phyloP scores from a whole-genome alignment of 1,140 invertebrate species.

The Teleogryllus occipitalis region DNA sequence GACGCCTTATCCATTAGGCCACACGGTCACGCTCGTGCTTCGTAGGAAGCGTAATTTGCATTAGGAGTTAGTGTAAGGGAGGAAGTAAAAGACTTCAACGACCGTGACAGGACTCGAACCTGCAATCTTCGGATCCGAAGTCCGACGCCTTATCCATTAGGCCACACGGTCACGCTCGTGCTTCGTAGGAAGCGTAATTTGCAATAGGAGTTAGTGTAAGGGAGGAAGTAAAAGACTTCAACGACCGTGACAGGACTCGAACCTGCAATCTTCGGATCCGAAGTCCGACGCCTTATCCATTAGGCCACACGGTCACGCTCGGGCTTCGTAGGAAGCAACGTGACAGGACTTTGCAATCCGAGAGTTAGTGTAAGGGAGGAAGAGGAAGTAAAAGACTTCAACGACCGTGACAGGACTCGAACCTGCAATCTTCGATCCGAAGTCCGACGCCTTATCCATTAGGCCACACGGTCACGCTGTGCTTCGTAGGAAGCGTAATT shows the following conservation, averaged over 20 bases:
- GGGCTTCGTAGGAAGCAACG: no score
- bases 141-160: slow-evolving; percentile 22
- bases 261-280: slow-evolving; percentile 19
- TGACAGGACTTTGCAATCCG: no score
- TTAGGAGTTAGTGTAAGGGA: no score
- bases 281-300: slow-evolving; percentile 20
- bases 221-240: no score
- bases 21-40: no score
- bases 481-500: no score
- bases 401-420: slow-evolving; percentile 7
- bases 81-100: no score
- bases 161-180: slow-evolving; percentile 19
- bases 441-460: slow-evolving; percentile 19
- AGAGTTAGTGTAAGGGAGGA: no score
- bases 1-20: slow-evolving; percentile 18
- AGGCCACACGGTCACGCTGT: slow-evolving; percentile 18
- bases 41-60: no score
- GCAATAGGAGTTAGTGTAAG: no score
- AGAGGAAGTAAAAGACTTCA: no score
- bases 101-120: slow-evolving; percentile 21
- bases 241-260: slow-evolving; percentile 19
- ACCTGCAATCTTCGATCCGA: slow-evolving; percentile 13
- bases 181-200: no score
- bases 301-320: slow-evolving; percentile 18
- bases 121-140: slow-evolving; percentile 21